Evolutionary conservation across 2,113 vertebrate species (phyloP).

Genomic region (Anguilla japonica): DNA sequence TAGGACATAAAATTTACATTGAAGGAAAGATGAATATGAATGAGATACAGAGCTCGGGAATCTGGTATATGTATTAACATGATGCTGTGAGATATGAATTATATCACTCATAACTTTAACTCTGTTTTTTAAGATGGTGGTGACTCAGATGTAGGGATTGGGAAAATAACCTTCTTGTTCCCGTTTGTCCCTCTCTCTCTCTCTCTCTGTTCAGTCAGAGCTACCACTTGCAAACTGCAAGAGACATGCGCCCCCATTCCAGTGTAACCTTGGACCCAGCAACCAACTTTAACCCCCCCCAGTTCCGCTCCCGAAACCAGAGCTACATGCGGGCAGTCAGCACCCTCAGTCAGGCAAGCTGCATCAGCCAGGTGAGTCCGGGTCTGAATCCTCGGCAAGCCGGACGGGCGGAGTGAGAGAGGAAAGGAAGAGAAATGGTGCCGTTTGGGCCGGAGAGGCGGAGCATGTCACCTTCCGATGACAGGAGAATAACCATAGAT

Average conservation of each 20-base stretch:
- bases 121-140: too few species aligned
- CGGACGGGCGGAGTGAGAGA: background rate
- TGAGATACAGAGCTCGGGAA: too few species aligned
- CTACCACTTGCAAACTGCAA: slow-evolving; percentile 91
- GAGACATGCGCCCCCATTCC: slow-evolving; percentile 83
- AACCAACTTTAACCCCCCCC: slow-evolving; percentile 89
- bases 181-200: slow-evolving; percentile 30
- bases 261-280: slow-evolving; percentile 89
- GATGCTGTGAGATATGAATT: too few species aligned
- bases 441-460: background rate
- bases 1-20: too few species aligned
- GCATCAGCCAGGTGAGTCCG: slow-evolving; percentile 94
- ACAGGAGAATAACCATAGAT: background rate
- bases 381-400: background rate
- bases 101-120: background rate
- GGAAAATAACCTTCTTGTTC: background rate
- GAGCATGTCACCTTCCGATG: background rate
- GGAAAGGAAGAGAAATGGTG: background rate
- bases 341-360: slow-evolving; percentile 99
- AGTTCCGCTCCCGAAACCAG: slow-evolving; percentile 98
- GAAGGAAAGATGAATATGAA: too few species aligned
- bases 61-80: too few species aligned
- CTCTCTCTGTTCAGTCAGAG: slow-evolving; percentile 79
- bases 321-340: slow-evolving; percentile 99
- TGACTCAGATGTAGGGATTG: background rate